phyloP scores from a whole-genome alignment of 2,888 invertebrate genomes.

The Tipula vernalis region DNA sequence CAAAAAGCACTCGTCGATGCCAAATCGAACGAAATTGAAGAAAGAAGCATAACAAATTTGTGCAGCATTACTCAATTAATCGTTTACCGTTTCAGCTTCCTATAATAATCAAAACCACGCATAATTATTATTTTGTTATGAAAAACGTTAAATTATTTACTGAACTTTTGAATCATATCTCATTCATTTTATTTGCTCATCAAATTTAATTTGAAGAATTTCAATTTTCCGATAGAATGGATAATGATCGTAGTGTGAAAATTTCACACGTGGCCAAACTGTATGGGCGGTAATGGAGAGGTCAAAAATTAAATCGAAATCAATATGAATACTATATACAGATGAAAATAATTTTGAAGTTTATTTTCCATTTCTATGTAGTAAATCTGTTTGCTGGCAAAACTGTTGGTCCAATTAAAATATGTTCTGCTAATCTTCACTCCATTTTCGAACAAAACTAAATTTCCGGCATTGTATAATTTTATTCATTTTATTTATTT shows the following conservation, averaged over 20 bases:
- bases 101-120: too few species aligned
- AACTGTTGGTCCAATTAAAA: not conserved
- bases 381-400: too few species aligned
- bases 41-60: too few species aligned
- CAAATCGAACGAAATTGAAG: too few species aligned
- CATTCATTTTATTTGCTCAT: not conserved
- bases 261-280: not conserved
- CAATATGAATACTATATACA: too few species aligned
- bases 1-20: too few species aligned
- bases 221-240: not conserved
- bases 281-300: not conserved
- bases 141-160: not conserved
- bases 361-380: not conserved
- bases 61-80: too few species aligned
- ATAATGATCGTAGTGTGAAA: not conserved
- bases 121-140: too few species aligned
- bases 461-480: not conserved
- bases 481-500: not conserved
- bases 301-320: not conserved
- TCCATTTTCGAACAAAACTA: not conserved
- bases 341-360: not conserved
- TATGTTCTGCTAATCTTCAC: not conserved
- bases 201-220: not conserved
- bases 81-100: too few species aligned
- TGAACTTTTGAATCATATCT: not conserved